phyloP scores from a whole-genome alignment of 2,113 vertebrate species.

The Gnathochromis pfefferi region DNA sequence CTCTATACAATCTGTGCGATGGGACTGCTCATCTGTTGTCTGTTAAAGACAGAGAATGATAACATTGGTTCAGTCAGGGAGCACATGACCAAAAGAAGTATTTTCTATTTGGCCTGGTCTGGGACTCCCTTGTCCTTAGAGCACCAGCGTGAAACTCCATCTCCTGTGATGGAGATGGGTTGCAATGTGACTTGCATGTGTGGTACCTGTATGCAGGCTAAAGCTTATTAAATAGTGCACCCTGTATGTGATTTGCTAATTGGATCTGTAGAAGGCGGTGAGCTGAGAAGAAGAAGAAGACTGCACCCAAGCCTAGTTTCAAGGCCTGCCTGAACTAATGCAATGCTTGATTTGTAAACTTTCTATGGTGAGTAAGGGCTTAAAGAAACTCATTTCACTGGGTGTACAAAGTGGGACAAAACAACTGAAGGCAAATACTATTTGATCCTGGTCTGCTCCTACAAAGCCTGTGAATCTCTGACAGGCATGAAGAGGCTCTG shows the following conservation, averaged over 20 bases:
- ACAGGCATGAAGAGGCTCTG: background rate
- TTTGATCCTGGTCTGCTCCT: background rate
- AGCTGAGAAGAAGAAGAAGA: background rate
- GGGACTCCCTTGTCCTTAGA: background rate
- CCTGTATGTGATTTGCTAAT: background rate
- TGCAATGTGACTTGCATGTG: background rate
- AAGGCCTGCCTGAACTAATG: background rate
- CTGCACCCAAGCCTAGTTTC: background rate
- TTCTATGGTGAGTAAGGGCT: background rate
- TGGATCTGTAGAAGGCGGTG: background rate
- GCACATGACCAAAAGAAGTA: background rate
- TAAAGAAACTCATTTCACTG: background rate
- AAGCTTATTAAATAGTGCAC: background rate
- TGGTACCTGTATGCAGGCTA: background rate
- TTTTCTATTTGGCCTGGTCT: background rate
- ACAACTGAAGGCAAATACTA: background rate
- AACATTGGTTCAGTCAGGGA: background rate
- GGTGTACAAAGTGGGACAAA: background rate
- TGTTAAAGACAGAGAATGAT: background rate
- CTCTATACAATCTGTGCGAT: background rate
- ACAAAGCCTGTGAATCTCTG: conserved; percentile 12
- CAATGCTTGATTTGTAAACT: background rate
- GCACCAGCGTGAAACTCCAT: background rate
- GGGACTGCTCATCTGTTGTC: background rate
- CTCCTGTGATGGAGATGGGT: background rate